Conservation (phyloP, 2,113 vertebrate genomes). For the Phylloscopus trochilus region DNA sequence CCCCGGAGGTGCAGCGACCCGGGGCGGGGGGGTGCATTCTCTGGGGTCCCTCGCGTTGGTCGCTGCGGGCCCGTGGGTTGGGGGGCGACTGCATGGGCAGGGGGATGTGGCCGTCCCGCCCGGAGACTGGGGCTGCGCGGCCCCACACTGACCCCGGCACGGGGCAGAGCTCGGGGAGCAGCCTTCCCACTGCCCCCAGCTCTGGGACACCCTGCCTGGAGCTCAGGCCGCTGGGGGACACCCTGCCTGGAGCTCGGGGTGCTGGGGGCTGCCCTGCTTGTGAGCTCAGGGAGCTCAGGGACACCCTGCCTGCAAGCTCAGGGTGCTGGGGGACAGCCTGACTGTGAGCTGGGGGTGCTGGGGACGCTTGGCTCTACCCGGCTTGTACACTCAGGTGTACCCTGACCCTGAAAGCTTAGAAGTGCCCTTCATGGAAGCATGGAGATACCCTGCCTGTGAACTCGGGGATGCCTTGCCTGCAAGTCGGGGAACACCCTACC, state of each 20-base stretch:
- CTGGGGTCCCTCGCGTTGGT: no score
- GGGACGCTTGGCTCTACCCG: not conserved
- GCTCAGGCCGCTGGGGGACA: not conserved
- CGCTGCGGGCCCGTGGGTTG: not conserved
- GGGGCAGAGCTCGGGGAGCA: not conserved
- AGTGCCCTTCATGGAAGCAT: not conserved
- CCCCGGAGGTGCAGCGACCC: constrained; percentile 42
- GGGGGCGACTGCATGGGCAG: not conserved
- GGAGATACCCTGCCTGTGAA: not conserved
- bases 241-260: no score
- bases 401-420: not conserved
- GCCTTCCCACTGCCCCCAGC: not conserved
- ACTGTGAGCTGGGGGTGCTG: not conserved
- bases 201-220: not conserved
- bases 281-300: not conserved
- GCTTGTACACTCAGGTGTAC: not conserved
- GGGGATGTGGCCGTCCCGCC: not conserved
- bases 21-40: not conserved
- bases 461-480: not conserved
- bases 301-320: not conserved
- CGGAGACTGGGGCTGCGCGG: rapidly evolving
- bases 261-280: not conserved
- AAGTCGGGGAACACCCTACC: not conserved
- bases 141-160: rapidly evolving
- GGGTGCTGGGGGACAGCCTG: not conserved